Conservation (phyloP, 2,113 vertebrate genomes). For the Catharus minimus region DNA sequence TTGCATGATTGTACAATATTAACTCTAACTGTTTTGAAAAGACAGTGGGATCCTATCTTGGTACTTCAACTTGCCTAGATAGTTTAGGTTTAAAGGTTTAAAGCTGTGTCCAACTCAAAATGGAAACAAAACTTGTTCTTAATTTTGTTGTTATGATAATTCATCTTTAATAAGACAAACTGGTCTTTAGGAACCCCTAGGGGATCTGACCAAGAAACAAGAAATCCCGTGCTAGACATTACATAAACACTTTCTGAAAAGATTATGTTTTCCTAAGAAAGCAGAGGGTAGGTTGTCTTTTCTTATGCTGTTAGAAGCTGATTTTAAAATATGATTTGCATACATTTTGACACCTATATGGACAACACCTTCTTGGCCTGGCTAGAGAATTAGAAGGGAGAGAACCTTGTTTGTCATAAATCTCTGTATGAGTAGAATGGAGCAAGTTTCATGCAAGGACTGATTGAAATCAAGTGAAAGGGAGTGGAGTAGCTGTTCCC, state of each 20-base stretch:
- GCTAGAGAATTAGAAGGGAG: neutral
- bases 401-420: neutral
- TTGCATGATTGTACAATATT: neutral
- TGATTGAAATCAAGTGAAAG: neutral
- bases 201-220: neutral
- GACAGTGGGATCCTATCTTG: neutral
- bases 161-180: neutral
- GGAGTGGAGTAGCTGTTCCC: neutral
- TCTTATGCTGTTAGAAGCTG: neutral
- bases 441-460: neutral
- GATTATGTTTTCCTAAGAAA: neutral
- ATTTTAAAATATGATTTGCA: neutral
- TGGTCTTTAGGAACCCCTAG: neutral
- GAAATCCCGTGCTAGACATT: neutral
- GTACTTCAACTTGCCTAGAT: neutral
- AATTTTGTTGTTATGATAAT: neutral
- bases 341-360: neutral
- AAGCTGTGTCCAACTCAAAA: neutral
- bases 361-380: neutral
- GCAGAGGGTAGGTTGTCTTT: neutral
- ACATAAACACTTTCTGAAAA: neutral
- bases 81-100: neutral
- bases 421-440: neutral
- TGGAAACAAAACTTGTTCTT: neutral
- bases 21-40: neutral